Evolutionary conservation across 1,140 invertebrate genomes (phyloP).

Genomic region (Procambarus clarkii): DNA sequence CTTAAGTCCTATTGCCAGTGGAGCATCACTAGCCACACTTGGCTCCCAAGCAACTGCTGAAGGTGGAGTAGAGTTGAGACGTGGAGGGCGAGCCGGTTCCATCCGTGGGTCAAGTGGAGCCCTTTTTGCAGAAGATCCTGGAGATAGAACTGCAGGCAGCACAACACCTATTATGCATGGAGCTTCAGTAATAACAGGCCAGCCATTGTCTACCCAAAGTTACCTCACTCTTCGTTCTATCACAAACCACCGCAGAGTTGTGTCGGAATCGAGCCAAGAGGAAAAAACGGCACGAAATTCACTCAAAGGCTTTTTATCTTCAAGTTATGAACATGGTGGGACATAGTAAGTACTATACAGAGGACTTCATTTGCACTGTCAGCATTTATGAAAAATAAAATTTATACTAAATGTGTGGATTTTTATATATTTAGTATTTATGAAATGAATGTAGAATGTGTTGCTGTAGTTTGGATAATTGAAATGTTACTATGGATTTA

Average conservation of each 20-base stretch:
- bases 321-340: conserved; percentile 54
- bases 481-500: not conserved
- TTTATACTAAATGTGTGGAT: too few relatives aligned
- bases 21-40: conserved; percentile 46
- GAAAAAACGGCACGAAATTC: conserved; percentile 53
- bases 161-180: conserved; percentile 22
- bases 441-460: not conserved
- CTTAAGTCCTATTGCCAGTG: conserved; percentile 58
- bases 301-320: conserved; percentile 59
- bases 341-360: conserved; percentile 19
- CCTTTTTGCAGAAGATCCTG: conserved; percentile 50
- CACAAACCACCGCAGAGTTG: conserved; percentile 56
- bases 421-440: too few relatives aligned
- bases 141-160: conserved; percentile 28
- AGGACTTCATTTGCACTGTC: not conserved
- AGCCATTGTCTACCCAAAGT: conserved; percentile 59
- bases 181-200: conserved; percentile 15
- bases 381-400: not conserved
- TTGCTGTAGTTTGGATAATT: not conserved
- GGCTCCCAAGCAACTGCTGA: conserved; percentile 42
- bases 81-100: conserved; percentile 51
- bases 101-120: conserved; percentile 59
- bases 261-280: conserved; percentile 56
- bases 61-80: conserved; percentile 41
- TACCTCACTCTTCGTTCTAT: conserved; percentile 59